Evolutionary conservation across 1,140 invertebrate species (phyloP), one percentile per base, ranked within the genome.

Genomic region (Dolichoris vasculosae): DNA sequence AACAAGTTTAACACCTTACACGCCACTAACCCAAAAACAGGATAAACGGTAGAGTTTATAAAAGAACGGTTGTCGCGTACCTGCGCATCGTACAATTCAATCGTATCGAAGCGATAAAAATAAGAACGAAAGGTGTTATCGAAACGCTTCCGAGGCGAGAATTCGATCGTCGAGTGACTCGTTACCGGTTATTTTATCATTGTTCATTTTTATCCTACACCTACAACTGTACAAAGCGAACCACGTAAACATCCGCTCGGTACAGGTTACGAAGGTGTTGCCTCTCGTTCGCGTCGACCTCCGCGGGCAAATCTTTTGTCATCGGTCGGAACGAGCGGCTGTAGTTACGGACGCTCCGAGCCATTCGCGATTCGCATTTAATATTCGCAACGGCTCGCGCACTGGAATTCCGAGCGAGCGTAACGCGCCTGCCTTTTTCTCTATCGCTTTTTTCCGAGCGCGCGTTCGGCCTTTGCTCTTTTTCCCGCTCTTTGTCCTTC

Each of bases 351-450:
- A 48, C 51, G 20, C 3, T 55, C 23, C 8, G 15, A 13, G 63
- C 26, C 0, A 35, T 63, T n/a, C 15, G 63, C 35, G 76, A 13
- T 35, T 35, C 51, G 13, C 63, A 30, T 81, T 46, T 81, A 67
- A 46, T 13, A 80, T 46, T 43, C 78, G 38, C 71, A 6, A 40
- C 55, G 23, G 20, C 35, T 2, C 51, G 35, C 63, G 26, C 32
- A 38, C 30, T 64, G 64, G 43, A 82, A 71, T 71, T 51, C 79
- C 43, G 79, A 64, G 64, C 40, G 51, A 46, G 46, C 35, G 55
- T 26, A 23, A 8, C 32, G 55, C 55, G n/a, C 35, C 17, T 1
- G 23, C 6, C 64, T 51, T 51, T 17, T 64, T 51, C 71, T 46
- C 8, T 26, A 6, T 67, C 32, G 64, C 64, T 30, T 75, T 43